phyloP scores from a whole-genome alignment of 1,140 invertebrate species.

The Luehdorfia chinensis region DNA sequence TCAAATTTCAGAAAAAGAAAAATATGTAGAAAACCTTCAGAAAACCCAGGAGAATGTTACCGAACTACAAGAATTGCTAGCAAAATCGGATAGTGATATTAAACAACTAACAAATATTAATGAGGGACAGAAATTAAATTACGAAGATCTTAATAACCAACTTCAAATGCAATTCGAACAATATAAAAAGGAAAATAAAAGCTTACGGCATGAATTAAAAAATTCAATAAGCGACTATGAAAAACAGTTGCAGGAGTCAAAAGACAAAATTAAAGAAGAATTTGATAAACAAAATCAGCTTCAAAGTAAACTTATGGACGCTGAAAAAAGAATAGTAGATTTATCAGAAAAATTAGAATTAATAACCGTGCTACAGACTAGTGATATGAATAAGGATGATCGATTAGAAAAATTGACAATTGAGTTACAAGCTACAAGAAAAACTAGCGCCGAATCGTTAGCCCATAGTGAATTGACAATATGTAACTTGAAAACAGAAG shows the following conservation, averaged over 20 bases:
- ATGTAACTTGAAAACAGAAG: constrained; percentile 49
- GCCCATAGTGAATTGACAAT: constrained; percentile 61
- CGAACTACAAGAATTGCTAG: constrained; percentile 65
- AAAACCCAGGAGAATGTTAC: constrained; percentile 69
- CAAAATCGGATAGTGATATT: constrained; percentile 69
- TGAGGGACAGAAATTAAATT: constrained; percentile 71
- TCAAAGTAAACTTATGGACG: constrained; percentile 52
- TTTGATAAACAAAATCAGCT: constrained; percentile 66
- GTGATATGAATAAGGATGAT: constrained; percentile 53
- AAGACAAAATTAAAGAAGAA: constrained; percentile 73
- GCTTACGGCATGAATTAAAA: constrained; percentile 56
- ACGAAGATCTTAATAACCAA: constrained; percentile 71
- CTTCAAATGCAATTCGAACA: constrained; percentile 61
- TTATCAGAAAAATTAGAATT: constrained; percentile 65
- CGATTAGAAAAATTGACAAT: constrained; percentile 62
- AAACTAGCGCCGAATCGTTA: constrained; percentile 49
- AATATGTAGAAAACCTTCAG: constrained; percentile 73
- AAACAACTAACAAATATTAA: constrained; percentile 63
- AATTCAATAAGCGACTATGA: constrained; percentile 62
- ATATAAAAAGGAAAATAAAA: constrained; percentile 69
- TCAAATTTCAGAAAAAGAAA: constrained; percentile 73
- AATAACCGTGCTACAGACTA: constrained; percentile 56
- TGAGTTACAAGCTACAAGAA: constrained; percentile 62
- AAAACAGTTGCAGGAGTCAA: constrained; percentile 60
- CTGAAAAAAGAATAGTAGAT: constrained; percentile 58